Base-by-base conservation (phyloP, 2,113 vertebrate genomes). In the Erinaceus europaeus region DNA sequence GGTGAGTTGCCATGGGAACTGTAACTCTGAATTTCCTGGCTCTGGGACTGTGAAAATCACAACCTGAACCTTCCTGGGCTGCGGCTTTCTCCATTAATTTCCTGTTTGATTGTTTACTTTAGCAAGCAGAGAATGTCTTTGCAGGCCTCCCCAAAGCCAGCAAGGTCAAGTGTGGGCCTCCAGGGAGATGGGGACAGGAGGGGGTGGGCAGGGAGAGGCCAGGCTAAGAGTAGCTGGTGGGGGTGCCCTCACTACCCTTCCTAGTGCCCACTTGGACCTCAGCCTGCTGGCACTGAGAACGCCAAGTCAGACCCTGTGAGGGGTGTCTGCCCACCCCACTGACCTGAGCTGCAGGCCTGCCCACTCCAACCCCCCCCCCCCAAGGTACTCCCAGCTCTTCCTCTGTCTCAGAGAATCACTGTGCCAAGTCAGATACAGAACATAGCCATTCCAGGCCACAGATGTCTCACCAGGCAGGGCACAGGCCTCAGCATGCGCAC, bases 71-170 rank as follows among this genome's bases (percentile, higher is more conserved):
- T 96, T 96, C 94, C 90, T 75, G 89, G 62, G 92, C 94, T 94
- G 95, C 95, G 95, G 95, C 89, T 92, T 94, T 95, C 93, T 94
- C 91, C 44, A 93, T 96, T 95, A 95, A 96, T 95, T 96, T 96
- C 95, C 95, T 96, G 94, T 95, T 94, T 94, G 94, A 96, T 95
- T 96, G 95, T 96, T 96, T 95, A 94, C 95, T 96, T 94, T 96
- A 94, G 94, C 90, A 79, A 92, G 85, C 82, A 89, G 95, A 95
- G 95, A 96, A 94, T 94, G 95, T 94, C 94, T 93, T 91, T 89
- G 89, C 94, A 94, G 80, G 89, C 91, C 86, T 81, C 53, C 3
- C 9, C 72, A 62, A 74, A 90, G 61, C 82, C 89, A 42, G 64
- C 74, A 75, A 86, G 94, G 92, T 96, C 95, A 95, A 94, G 90